Evolutionary conservation across 2,888 invertebrate species (phyloP), one percentile per base, ranked within the genome.

Genomic region (Microctonus hyperodae): DNA sequence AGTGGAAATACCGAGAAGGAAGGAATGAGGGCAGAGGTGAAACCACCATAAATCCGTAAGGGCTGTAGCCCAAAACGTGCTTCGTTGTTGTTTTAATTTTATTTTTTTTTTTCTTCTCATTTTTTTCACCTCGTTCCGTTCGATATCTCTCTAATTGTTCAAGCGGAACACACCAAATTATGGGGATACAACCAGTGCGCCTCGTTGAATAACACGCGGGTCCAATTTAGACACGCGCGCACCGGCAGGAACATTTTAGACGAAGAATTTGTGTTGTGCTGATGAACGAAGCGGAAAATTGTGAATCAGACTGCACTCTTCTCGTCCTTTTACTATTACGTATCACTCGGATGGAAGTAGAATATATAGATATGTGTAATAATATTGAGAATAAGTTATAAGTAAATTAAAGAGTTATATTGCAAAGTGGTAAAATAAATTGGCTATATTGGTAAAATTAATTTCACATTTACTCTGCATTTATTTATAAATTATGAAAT

Each of bases 141-240:
- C 67, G 66, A 69, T 65, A 61, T 66, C 48, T 59, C 63, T 69
- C 70, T 73, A 73, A 73, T 74, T 72, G 73, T 72, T 70, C 69
- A 61, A 64, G 69, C 67, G 70, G 65, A 67, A 69, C 67, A 64
- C 57, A 64, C 64, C 64, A 69, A 70, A 70, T 69, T 70, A 69
- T 67, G 62, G 56, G 50, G 44, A 44, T 35, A 57, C 48, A 48
- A 64, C 16, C 35, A n/a, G 9, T 10, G 23, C 35, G 50, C 57
- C 20, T 44, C 35, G 56, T 28, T 22, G 44, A 23, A 40, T 22
- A n/a, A 64, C 40, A 64, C 44, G 56, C 20, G 9, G 28, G n/a
- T 28, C 48, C 51, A 9, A 55, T 31, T 28, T 31, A 55, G 16
- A 55, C 55, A 31, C 28, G 2, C 25, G n/a, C 25, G 6, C 13